phyloP scores from a whole-genome alignment of 2,113 vertebrate genomes.

The Nannobrachium achirus region DNA sequence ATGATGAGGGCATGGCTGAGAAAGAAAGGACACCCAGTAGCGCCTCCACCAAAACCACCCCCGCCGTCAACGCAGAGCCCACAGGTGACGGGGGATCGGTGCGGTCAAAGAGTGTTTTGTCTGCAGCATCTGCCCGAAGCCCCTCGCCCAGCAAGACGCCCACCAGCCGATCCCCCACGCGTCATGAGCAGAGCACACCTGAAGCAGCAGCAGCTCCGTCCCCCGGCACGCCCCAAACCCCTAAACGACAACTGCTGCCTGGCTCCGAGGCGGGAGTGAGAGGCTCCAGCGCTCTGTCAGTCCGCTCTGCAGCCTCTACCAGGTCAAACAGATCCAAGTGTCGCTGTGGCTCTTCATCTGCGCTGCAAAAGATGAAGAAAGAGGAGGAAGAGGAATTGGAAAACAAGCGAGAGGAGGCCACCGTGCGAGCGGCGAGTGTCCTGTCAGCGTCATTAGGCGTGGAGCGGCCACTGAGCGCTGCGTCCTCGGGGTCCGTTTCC shows the following conservation, averaged over 20 bases:
- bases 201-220: conserved; percentile 18
- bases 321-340: conserved; percentile 65
- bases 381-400: conserved; percentile 22
- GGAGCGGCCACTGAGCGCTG: conserved; percentile 58
- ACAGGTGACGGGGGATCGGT: neutral
- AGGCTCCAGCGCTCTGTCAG: conserved; percentile 61
- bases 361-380: conserved; percentile 17
- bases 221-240: conserved; percentile 25
- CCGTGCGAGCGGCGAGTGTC: conserved; percentile 28
- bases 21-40: conserved; percentile 21
- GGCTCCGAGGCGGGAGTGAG: conserved; percentile 31
- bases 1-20: conserved; percentile 1
- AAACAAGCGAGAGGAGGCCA: conserved; percentile 10
- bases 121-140: conserved; percentile 29
- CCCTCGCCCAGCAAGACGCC: conserved; percentile 36
- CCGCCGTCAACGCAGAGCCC: neutral
- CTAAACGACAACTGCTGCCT: conserved; percentile 27
- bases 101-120: conserved; percentile 18
- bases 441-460: conserved; percentile 48
- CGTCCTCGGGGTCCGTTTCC: conserved; percentile 70
- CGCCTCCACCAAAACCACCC: conserved; percentile 26
- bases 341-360: conserved; percentile 38
- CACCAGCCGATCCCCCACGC: conserved; percentile 3
- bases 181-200: neutral
- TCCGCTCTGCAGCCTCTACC: conserved; percentile 44